Conservation (phyloP, 1,140 invertebrate species). For the Oedothorax gibbosus region DNA sequence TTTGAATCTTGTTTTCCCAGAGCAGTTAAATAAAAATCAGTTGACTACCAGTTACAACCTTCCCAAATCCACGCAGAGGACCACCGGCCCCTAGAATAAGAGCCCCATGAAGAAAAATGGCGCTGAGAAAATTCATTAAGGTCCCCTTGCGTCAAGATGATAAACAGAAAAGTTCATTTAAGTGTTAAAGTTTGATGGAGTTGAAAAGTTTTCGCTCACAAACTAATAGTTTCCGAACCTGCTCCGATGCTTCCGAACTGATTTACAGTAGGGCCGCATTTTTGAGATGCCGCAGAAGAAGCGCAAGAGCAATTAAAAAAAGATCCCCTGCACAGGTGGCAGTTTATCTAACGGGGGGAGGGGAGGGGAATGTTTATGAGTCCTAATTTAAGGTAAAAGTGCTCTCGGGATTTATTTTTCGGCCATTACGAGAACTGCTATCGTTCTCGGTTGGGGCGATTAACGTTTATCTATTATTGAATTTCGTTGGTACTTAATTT, state of each 20-base stretch:
- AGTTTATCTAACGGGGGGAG: conserved; percentile 16
- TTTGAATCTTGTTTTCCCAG: too few species aligned
- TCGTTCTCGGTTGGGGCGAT: too few species aligned
- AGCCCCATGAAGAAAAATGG: conserved; percentile 59
- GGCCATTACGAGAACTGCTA: background rate
- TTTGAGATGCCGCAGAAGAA: conserved; percentile 54
- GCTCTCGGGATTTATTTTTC: conserved; percentile 42
- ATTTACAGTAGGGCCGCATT: conserved; percentile 53
- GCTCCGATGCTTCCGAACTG: conserved; percentile 57
- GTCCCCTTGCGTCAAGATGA: conserved; percentile 59
- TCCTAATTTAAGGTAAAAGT: conserved; percentile 27
- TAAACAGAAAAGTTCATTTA: conserved; percentile 61
- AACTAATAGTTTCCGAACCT: conserved; percentile 58
- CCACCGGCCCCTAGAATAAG: background rate
- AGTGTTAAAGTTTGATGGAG: conserved; percentile 61
- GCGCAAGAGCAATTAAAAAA: conserved; percentile 45
- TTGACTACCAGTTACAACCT: too few species aligned
- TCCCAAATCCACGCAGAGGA: too few species aligned
- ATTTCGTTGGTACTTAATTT: too few species aligned
- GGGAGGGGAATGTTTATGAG: conserved; percentile 18
- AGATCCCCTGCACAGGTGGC: conserved; percentile 42
- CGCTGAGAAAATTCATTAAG: conserved; percentile 60
- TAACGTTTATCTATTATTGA: too few species aligned
- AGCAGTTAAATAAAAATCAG: too few species aligned
- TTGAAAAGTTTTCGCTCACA: conserved; percentile 57